Conservation (phyloP, 2,113 vertebrate species). For the Gyps fulvus region DNA sequence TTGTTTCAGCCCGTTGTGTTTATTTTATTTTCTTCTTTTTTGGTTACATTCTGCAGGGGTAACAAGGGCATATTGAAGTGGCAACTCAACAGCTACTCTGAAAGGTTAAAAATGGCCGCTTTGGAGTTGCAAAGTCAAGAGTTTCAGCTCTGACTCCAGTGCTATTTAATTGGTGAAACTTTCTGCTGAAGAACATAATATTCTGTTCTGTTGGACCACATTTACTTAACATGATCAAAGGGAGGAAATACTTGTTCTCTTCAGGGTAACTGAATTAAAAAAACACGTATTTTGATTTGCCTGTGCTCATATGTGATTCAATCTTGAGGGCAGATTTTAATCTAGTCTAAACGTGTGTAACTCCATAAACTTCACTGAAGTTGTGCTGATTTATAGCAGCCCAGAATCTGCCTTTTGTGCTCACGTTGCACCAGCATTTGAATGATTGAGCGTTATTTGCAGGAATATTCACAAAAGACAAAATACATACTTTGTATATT, state of each 20-base stretch:
- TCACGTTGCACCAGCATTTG: neutral
- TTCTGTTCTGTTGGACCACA: conserved; percentile 3
- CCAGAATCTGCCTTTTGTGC: neutral
- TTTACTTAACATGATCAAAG: conserved; percentile 38
- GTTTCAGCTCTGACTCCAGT: neutral
- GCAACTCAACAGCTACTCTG: neutral
- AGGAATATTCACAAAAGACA: neutral
- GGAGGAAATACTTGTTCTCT: conserved; percentile 51
- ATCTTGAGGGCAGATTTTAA: conserved; percentile 53
- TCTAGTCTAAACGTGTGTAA: conserved; percentile 35
- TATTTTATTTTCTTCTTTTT: conserved; percentile 23
- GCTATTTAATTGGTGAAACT: neutral
- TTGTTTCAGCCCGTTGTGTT: neutral
- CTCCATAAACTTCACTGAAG: neutral
- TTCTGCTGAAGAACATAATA: neutral
- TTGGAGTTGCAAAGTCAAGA: neutral
- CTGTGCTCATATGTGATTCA: neutral
- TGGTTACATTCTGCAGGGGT: neutral
- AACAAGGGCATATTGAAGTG: neutral
- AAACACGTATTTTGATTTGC: conserved; percentile 32
- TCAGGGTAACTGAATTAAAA: conserved; percentile 41
- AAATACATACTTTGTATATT: neutral
- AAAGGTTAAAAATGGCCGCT: neutral
- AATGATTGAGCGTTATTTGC: neutral
- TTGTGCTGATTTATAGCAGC: conserved; percentile 1